Base-by-base conservation (phyloP, 2,888 invertebrate species). In the Leptarthrus brevirostris region DNA sequence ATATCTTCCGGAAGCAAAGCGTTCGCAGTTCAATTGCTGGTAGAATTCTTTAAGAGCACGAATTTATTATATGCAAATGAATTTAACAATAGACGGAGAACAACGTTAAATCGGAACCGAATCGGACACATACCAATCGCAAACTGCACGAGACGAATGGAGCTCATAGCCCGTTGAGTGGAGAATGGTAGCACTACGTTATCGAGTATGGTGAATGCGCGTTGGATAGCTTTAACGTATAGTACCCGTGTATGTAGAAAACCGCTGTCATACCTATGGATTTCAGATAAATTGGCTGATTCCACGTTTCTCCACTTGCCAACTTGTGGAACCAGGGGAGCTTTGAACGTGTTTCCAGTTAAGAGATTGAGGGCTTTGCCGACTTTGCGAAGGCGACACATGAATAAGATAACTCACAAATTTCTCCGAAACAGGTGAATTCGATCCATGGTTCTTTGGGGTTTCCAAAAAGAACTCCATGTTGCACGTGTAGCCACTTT, bases 81-180 rank as follows among this genome's bases (percentile, higher is more conserved):
- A 18, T 52, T 20, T 18, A 52, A 47, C 12, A 16, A 24, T 24
- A 14, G 64, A 44, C 44, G 10, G 64, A 16, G 6, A 14, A n/a
- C 6, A 18, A 5, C 53, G 52, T 20, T 5, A 40, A 40, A 1
- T 47, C 16, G 18, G 16, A 53, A 66, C 64, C 44, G 30, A 64
- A 66, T 66, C 53, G 44, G 66, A 22, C 53, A 64, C 53, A 73
- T 54, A 52, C 66, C 73, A 66, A 24, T 12, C 53, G 10, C 24
- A 30, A 53, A 73, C 73, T 73, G 52, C 36, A 64, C 26, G 24
- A n/a, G 52, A 30, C n/a, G 14, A 52, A 30, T 49, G 18, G 69
- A 34, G 47, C 52, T 18, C 18, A 30, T 24, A 18, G 24, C 30
- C 49, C 30, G 30, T 34, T 52, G 47, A 2, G 44, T 66, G 47